Percentiles rank a stretch among this genome's conserved stretches.
These are phyloP conservation scores for Hystrix brachyura DNA, from an alignment of 2,113 vertebrate genomes.

Conservation along the genomic window DNA sequence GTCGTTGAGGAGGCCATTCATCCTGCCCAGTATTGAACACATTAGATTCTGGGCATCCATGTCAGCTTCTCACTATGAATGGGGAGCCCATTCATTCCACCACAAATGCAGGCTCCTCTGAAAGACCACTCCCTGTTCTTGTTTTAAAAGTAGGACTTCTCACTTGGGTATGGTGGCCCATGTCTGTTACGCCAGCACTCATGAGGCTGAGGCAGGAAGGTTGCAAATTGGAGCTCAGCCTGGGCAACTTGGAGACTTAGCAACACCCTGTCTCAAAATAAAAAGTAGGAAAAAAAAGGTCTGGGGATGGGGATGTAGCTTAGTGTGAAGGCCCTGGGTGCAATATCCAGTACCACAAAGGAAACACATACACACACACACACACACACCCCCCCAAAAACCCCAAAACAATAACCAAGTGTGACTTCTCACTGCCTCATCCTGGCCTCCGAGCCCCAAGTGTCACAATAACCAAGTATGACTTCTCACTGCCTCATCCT, in stretches of 20 bases:
- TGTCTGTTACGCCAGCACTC: background rate
- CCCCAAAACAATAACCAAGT: background rate
- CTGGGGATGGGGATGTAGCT: background rate
- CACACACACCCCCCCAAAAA: too few species aligned
- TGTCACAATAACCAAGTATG: background rate
- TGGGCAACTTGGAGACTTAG: background rate
- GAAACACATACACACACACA: background rate
- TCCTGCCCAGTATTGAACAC: background rate
- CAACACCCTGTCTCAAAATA: background rate
- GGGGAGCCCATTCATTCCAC: background rate
- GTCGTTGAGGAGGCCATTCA: background rate
- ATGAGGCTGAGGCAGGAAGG: background rate
- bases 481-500: background rate
- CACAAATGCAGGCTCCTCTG: background rate
- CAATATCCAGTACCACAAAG: background rate
- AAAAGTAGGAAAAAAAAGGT: background rate
- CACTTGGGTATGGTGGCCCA: too few species aligned
- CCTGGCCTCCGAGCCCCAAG: background rate
- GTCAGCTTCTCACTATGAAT: background rate
- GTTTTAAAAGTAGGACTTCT: background rate
- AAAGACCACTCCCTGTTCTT: background rate
- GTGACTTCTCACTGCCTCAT: background rate
- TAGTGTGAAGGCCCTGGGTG: background rate
- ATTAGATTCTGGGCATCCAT: background rate
- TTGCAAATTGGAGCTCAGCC: background rate